Base-by-base conservation (phyloP, 2,888 invertebrate genomes). In the Adela reaumurella region DNA sequence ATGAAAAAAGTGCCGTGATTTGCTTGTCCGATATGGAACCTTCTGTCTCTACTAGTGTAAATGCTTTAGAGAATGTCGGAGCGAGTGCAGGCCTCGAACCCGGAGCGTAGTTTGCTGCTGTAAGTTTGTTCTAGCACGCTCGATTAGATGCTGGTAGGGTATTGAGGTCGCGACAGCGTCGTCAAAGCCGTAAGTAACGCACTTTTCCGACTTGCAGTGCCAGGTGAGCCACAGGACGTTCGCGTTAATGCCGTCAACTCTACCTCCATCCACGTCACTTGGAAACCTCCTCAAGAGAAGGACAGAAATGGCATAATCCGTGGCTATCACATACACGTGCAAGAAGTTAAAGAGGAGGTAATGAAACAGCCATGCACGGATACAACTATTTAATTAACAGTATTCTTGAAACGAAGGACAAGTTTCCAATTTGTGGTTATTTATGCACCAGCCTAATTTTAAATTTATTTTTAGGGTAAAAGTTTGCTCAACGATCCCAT, bases 291-390 rank as follows among this genome's bases (percentile, higher is more conserved):
- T 0, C 83, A 85, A 52, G 89, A 90, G 58, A 92, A 92, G 62
- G 95, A 97, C 61, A 88, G 92, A 54, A 95, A 97, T 66, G 97
- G 97, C 45, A 90, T 97, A 56, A 96, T 99, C 57, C 85, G 96
- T 52, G 97, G 97, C 19, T 99, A 97, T 74, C 97, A 97, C 68
- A 92, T 99, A 50, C 94, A 96, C 67, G 90, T 94, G 1, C 94
- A 95, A 69, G 94, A 95, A 81, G 84, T 91, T 45, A 86, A 89
- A 62, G 89, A 91, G 65, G 90, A 92, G 84, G 93, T 92, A 67
- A 63, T n/a, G n/a, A n/a, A n/a, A n/a, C n/a, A n/a, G n/a, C n/a
- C n/a, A n/a, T n/a, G n/a, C n/a, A n/a, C n/a, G n/a, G n/a, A n/a
- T n/a, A n/a, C n/a, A n/a, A n/a, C n/a, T n/a, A n/a, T n/a, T n/a